phyloP scores from a whole-genome alignment of 2,797 vertebrate species.

The Eleutherodactylus coqui region DNA sequence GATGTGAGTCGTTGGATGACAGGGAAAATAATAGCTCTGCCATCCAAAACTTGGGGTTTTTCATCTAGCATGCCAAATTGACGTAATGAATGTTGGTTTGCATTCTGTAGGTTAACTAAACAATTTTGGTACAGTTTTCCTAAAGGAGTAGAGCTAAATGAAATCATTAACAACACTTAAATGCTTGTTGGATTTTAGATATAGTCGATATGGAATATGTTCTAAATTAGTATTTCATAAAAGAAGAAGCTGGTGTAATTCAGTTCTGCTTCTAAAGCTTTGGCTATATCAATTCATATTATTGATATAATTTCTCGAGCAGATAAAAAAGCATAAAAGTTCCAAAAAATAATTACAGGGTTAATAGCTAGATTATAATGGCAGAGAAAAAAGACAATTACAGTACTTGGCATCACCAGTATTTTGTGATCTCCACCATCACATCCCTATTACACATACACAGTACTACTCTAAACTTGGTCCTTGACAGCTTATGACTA shows the following conservation, averaged over 20 bases:
- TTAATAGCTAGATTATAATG: background rate
- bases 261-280: background rate
- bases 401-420: too few species aligned
- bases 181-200: background rate
- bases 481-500: too few species aligned
- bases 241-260: background rate
- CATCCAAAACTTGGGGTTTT: background rate
- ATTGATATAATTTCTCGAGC: background rate
- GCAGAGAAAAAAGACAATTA: background rate
- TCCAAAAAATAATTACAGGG: background rate
- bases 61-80: background rate
- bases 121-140: background rate
- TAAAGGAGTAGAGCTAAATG: background rate
- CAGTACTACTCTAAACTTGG: too few species aligned
- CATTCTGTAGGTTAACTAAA: background rate
- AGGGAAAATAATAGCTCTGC: slow-evolving; percentile 35
- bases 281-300: background rate
- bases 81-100: slow-evolving; percentile 19
- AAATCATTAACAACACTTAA: background rate
- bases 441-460: too few species aligned
- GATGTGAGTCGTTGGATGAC: slow-evolving; percentile 9
- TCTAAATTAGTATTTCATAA: background rate
- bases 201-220: background rate
- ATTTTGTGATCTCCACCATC: too few species aligned
- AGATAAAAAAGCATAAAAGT: background rate